phyloP scores from a whole-genome alignment of 2,888 invertebrate species.

The Zygaena filipendulae region DNA sequence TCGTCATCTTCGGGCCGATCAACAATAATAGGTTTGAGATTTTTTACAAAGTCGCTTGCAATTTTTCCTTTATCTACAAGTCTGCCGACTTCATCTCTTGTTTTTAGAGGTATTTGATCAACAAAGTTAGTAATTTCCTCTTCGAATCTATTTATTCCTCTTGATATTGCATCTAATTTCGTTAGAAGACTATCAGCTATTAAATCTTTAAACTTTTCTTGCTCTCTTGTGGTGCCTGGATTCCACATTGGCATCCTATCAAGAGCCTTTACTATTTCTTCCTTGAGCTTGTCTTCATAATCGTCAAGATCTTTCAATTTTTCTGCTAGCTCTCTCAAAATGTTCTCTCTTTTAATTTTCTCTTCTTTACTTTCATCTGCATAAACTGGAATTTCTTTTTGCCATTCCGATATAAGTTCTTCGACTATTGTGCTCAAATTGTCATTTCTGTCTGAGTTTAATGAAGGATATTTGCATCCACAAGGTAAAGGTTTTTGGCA shows the following conservation, averaged over 20 bases:
- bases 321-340: constrained; percentile 17
- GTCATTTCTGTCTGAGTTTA: neutral
- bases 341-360: constrained; percentile 19
- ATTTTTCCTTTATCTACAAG: too few species aligned
- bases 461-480: too few species aligned
- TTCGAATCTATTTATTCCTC: too few species aligned
- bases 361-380: constrained; percentile 19
- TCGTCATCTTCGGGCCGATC: too few species aligned
- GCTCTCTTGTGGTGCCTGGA: constrained; percentile 20
- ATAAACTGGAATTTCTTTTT: constrained; percentile 25
- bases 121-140: too few species aligned
- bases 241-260: constrained; percentile 29
- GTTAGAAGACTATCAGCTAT: constrained; percentile 23
- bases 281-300: constrained; percentile 19
- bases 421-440: constrained; percentile 15
- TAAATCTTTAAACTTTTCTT: constrained; percentile 20
- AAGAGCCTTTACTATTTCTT: constrained; percentile 21
- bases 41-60: too few species aligned
- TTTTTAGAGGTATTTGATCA: too few species aligned
- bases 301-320: constrained; percentile 19
- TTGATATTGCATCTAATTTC: too few species aligned
- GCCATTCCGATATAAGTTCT: constrained; percentile 24
- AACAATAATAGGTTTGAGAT: too few species aligned
- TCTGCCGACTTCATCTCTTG: too few species aligned
- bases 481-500: constrained; percentile 17